Evolutionary conservation across 2,797 vertebrate genomes (phyloP).

Genomic region (Anguilla marmorata): DNA sequence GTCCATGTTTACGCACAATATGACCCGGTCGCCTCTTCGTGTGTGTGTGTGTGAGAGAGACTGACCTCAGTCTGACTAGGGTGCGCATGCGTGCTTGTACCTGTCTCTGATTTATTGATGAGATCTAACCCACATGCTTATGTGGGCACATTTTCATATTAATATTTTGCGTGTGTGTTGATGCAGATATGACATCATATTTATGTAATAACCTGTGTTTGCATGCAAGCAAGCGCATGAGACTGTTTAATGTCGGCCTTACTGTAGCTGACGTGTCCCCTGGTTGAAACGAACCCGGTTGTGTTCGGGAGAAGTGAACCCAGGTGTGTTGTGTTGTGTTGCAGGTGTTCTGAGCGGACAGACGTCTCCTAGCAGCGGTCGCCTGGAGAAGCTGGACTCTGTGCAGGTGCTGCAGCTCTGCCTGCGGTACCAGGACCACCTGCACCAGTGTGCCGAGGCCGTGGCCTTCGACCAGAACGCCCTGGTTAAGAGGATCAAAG

Average conservation of each 20-base stretch:
- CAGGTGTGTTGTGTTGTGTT: constrained; percentile 1
- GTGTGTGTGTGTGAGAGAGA: background rate
- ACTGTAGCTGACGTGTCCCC: background rate
- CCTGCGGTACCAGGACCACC: constrained; percentile 90
- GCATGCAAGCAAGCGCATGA: background rate
- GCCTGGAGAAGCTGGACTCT: constrained; percentile 87
- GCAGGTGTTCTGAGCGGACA: constrained; percentile 92
- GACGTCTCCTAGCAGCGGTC: constrained; percentile 84
- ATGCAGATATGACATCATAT: background rate
- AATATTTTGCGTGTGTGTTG: background rate
- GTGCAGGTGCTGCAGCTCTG: constrained; percentile 93
- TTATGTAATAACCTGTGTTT: background rate
- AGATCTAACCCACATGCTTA: no score
- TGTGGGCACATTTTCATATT: no score
- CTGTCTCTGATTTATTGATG: no score
- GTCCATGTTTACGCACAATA: background rate
- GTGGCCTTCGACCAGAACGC: constrained; percentile 98
- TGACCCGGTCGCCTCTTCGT: background rate
- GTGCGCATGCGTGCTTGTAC: background rate
- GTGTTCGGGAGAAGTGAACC: no score
- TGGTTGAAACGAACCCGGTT: background rate
- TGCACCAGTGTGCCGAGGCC: constrained; percentile 94
- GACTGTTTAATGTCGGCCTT: background rate
- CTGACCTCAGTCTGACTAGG: background rate
- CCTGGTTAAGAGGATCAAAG: constrained; percentile 65